Evolutionary conservation across 2,113 vertebrate genomes (phyloP).

Genomic region (Saccopteryx bilineata): DNA sequence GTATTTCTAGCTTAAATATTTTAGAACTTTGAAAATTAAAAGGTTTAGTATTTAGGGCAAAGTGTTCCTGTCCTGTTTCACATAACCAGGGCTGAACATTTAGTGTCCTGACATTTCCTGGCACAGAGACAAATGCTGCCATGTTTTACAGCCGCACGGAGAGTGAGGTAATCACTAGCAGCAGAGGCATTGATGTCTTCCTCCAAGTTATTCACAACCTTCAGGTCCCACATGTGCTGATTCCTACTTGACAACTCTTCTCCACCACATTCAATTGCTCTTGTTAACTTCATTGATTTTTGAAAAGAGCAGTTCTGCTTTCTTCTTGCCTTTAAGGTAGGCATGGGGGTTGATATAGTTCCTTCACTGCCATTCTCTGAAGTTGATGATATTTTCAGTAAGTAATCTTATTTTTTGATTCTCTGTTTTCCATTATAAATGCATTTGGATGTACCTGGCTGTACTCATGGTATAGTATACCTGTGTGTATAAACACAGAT

Average conservation of each 20-base stretch:
- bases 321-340: conserved; percentile 65
- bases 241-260: conserved; percentile 70
- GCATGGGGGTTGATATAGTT: conserved; percentile 62
- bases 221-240: conserved; percentile 29
- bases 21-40: conserved; percentile 76
- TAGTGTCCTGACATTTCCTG: conserved; percentile 65
- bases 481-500: background rate
- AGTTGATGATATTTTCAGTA: conserved; percentile 76
- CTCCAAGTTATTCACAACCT: conserved; percentile 71
- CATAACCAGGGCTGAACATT: conserved; percentile 7
- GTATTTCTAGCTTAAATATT: conserved; percentile 76
- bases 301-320: conserved; percentile 74
- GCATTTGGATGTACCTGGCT: background rate
- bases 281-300: conserved; percentile 80
- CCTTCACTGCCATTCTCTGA: conserved; percentile 63
- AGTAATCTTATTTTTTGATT: conserved; percentile 50
- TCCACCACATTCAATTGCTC: conserved; percentile 73
- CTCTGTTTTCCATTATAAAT: conserved; percentile 53
- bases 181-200: conserved; percentile 64
- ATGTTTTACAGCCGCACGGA: conserved; percentile 58
- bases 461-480: background rate
- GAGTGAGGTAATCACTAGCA: conserved; percentile 64
- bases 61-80: conserved; percentile 60
- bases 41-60: conserved; percentile 73
- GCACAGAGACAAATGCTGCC: conserved; percentile 47